phyloP scores from a whole-genome alignment of 2,113 vertebrate genomes.

The Nanorana parkeri region DNA sequence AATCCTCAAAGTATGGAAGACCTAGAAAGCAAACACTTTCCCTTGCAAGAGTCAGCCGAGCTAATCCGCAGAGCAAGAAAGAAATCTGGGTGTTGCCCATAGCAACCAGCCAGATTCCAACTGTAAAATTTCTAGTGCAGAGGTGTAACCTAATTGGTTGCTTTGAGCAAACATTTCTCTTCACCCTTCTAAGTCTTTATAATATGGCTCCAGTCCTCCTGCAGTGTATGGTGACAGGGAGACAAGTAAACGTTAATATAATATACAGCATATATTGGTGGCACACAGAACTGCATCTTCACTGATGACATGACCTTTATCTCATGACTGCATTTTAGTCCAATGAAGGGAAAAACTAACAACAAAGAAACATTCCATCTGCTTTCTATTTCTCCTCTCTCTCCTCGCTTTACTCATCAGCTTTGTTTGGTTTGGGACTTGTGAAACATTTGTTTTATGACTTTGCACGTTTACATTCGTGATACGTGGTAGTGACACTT shows the following conservation, averaged over 20 bases:
- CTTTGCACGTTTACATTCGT: conserved; percentile 41
- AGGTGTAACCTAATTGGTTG: not conserved
- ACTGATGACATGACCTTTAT: conserved; percentile 2
- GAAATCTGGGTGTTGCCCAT: too few relatives aligned
- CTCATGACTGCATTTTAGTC: conserved; percentile 1
- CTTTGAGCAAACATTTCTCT: too few relatives aligned
- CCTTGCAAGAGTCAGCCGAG: not conserved
- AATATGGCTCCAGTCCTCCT: not conserved
- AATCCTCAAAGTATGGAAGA: conserved; percentile 20
- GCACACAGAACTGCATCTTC: not conserved
- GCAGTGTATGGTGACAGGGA: not conserved
- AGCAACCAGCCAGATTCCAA: too few relatives aligned
- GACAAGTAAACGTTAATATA: too few relatives aligned
- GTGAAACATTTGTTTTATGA: not conserved
- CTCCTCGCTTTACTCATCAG: not conserved
- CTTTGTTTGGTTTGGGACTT: conserved; percentile 1
- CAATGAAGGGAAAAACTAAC: not conserved
- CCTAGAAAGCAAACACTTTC: conserved; percentile 7
- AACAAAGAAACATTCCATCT: conserved; percentile 8
- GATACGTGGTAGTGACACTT: conserved; percentile 57
- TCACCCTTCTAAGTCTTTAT: too few relatives aligned
- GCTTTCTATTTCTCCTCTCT: not conserved
- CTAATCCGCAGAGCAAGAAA: not conserved
- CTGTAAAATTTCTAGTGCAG: not conserved
- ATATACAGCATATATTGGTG: not conserved